A percentile compares a stretch with the other conserved stretches of the same genome.
These are phyloP conservation scores for Todiramphus saurophagus DNA, from an alignment of 2,113 vertebrate genomes.

Conservation along the genomic window DNA sequence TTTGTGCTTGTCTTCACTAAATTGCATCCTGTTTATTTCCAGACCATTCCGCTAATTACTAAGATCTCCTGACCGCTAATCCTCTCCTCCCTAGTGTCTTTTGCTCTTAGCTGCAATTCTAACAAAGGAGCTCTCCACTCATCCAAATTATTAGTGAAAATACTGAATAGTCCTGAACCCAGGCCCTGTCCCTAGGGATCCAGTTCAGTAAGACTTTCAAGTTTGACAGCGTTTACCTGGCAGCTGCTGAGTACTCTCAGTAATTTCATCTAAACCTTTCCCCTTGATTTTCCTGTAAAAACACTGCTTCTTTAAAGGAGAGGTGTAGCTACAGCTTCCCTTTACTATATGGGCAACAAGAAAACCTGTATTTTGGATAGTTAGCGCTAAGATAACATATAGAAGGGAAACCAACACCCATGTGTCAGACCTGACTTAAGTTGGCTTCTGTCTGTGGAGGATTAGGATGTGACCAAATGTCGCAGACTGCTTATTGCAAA, in stretches of 20 bases:
- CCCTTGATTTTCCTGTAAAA: background rate
- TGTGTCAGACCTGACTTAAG: background rate
- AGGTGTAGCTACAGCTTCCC: background rate
- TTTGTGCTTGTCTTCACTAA: background rate
- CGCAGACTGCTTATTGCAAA: background rate
- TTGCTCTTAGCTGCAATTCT: background rate
- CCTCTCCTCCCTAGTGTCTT: background rate
- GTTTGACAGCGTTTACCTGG: background rate
- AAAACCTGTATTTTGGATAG: background rate
- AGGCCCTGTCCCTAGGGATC: background rate
- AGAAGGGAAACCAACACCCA: background rate
- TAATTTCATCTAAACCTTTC: background rate
- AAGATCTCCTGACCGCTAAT: background rate
- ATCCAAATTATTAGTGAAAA: slow-evolving; percentile 20
- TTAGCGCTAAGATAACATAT: background rate
- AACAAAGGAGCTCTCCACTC: background rate
- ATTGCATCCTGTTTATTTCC: slow-evolving; percentile 27
- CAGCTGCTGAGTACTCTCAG: background rate
- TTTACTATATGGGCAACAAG: background rate
- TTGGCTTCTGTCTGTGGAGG: background rate
- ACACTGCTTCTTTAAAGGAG: background rate
- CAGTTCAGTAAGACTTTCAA: background rate
- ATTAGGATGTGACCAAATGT: background rate
- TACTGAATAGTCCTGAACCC: background rate
- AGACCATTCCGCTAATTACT: slow-evolving; percentile 5